Conservation (phyloP, 2,113 vertebrate species). For the Cranoglanis bouderius region DNA sequence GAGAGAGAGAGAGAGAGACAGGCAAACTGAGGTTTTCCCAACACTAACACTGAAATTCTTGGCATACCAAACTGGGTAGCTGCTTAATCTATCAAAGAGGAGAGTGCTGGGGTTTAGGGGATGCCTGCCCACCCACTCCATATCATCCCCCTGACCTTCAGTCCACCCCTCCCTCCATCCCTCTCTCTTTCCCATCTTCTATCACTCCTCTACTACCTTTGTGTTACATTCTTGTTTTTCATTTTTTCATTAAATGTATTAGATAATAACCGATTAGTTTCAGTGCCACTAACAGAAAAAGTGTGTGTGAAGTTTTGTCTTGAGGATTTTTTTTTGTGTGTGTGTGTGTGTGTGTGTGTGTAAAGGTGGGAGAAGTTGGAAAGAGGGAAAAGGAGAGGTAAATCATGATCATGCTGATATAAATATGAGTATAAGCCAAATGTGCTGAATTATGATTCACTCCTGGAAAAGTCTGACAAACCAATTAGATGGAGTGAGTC, state of each 20-base stretch:
- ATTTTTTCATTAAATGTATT: background rate
- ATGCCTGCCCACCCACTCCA: constrained; percentile 58
- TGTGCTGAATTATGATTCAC: background rate
- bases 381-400: background rate
- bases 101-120: constrained; percentile 46
- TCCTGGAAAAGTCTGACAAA: background rate
- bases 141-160: constrained; percentile 51
- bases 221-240: background rate
- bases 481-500: constrained; percentile 7
- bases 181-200: constrained; percentile 27
- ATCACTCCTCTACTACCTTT: background rate
- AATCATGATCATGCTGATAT: background rate
- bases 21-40: constrained; percentile 66
- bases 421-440: background rate
- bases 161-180: constrained; percentile 28
- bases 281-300: constrained; percentile 21
- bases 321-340: constrained; percentile 68
- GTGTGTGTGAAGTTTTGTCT: constrained; percentile 63
- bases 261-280: background rate
- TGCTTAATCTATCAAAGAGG: constrained; percentile 71
- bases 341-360: constrained; percentile 54
- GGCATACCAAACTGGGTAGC: constrained; percentile 77
- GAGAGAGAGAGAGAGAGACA: constrained; percentile 1
- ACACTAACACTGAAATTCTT: constrained; percentile 85
- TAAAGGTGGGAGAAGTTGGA: constrained; percentile 57